Conservation (phyloP, 37 sponge, comb jelly and placozoan genomes). For the Geodia barretti region DNA sequence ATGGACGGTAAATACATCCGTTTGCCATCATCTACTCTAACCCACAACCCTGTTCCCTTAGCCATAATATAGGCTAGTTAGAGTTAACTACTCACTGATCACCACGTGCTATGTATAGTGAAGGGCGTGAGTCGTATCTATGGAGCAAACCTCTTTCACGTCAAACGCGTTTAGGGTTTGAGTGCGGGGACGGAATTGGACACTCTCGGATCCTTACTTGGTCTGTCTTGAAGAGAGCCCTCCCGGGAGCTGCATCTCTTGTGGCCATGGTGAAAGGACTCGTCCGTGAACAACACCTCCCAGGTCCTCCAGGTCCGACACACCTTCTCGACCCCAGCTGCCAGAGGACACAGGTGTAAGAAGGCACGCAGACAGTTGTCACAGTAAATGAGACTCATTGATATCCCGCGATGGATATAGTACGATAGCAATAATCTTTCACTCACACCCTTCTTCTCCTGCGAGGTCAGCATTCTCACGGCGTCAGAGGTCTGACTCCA, state of each 20-base stretch:
- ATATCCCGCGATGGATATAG: neutral
- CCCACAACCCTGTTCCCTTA: no score
- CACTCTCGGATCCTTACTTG: conserved; percentile 97
- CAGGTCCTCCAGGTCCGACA: conserved; percentile 89
- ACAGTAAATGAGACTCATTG: no score
- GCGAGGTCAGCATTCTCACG: conserved; percentile 76
- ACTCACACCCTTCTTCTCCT: conserved; percentile 86
- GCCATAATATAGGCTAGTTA: neutral
- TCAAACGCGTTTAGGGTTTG: conserved; percentile 92
- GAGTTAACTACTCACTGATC: neutral
- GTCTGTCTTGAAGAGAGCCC: conserved; percentile 89
- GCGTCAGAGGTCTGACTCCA: conserved; percentile 82
- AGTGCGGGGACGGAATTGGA: conserved; percentile 94
- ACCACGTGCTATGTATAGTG: neutral
- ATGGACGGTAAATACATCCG: no score
- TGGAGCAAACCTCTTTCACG: conserved; percentile 72
- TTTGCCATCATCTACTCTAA: no score
- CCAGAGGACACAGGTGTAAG: neutral
- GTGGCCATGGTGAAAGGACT: conserved; percentile 91
- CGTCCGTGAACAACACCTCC: conserved; percentile 62
- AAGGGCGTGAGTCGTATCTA: neutral
- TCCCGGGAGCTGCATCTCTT: conserved; percentile 72
- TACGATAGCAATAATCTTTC: neutral
- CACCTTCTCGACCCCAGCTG: conserved; percentile 78
- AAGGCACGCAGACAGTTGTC: neutral